Evolutionary conservation across 2,888 invertebrate genomes (phyloP), one percentile per base, ranked within the genome.

Genomic region (Melinaea marsaeus): DNA sequence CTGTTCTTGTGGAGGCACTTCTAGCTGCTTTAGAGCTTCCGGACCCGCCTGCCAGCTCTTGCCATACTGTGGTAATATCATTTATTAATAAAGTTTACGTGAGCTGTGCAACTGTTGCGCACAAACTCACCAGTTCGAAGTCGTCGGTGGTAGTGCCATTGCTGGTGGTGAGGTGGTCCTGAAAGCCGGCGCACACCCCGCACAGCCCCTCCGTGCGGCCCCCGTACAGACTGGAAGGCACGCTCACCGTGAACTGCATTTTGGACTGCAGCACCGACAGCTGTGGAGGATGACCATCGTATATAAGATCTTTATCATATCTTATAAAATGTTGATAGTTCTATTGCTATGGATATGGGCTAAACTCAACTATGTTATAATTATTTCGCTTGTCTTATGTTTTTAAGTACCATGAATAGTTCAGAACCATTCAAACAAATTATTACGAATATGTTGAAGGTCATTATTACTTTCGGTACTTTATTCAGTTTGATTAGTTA

Each of bases 121-220:
- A 63, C 73, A 66, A 84, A 71, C 91, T 92, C 91, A 95, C 84
- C 93, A 92, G 69, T 75, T 90, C 70, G 79, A 93, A 81, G 74
- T 93, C 85, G 32, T 93, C 89, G 58, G 94, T 88, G 64, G 87
- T 68, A 4, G 86, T 84, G 0, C 93, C 92, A 48, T 90, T 82
- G 66, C 90, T 89, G 57, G 88, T 89, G 66, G 87, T 75, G n/a
- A 94, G 83, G 56, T 92, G 89, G 0, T 90, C 86, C 3, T 88
- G 83, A 73, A 93, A 88, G 0, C 92, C 92, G 58, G 94, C 93
- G 78, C 95, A 95, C 70, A 94, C 93, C 59, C 97, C 97, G 79
- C 97, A 97, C 2, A 97, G 88, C 1, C 97, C 97, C 79, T 96
- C 95, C 61, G 95, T 93, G 68, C 92, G 93, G 66, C 93, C 93